A percentile compares a stretch with the other conserved stretches of the same genome.
Evolutionary conservation across 2,113 vertebrate species (phyloP).

Genomic region (Burhinus oedicnemus): DNA sequence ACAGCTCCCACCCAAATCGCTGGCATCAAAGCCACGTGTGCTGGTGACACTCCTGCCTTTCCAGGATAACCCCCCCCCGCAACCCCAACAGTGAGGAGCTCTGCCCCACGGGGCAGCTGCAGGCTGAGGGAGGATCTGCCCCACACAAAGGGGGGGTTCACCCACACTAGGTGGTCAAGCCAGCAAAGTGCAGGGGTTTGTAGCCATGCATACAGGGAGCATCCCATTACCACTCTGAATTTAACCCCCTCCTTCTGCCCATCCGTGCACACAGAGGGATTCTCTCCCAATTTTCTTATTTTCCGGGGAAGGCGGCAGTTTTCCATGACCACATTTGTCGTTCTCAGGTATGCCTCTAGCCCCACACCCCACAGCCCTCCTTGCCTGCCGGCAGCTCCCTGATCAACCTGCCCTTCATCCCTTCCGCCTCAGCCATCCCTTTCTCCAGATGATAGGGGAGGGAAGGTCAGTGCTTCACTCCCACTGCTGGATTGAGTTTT

Average conservation of each 20-base stretch:
- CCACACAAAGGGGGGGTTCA: too few species aligned
- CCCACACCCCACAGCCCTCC: neutral
- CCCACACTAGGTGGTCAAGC: neutral
- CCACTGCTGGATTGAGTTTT: neutral
- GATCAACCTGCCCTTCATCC: too few species aligned
- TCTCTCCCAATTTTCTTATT: neutral
- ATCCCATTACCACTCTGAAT: neutral
- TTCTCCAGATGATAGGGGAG: neutral
- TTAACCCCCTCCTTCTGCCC: neutral
- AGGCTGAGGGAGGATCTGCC: neutral
- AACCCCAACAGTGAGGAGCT: neutral
- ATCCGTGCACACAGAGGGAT: rapidly evolving
- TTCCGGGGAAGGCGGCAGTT: neutral
- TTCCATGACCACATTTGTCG: neutral
- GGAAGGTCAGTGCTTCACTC: neutral
- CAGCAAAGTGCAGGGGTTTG: neutral
- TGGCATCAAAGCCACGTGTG: neutral
- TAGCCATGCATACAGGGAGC: neutral
- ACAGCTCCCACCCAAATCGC: neutral
- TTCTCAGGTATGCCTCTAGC: neutral
- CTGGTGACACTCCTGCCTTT: neutral
- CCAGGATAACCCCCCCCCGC: neutral
- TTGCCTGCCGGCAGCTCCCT: neutral
- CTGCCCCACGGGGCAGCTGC: rapidly evolving
- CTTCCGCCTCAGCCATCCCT: neutral